Percentiles rank a stretch among this genome's conserved stretches.
phyloP scores from a whole-genome alignment of 2,113 vertebrate species.

The Triplophysa rosa region DNA sequence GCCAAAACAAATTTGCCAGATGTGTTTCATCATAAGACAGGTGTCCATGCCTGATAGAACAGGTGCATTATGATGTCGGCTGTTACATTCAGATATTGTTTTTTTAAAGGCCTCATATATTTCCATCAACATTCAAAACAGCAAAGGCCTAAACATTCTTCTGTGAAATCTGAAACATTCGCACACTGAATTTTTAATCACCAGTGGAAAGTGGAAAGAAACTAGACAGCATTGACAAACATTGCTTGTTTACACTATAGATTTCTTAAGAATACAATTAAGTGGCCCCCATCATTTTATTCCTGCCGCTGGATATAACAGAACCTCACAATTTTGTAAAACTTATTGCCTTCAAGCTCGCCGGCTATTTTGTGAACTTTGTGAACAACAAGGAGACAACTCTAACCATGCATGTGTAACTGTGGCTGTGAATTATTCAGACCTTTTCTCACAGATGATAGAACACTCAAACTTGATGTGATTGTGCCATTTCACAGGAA shows the following conservation, averaged over 20 bases:
- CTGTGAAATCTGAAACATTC: neutral
- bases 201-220: neutral
- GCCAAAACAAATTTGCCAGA: slow-evolving; percentile 22
- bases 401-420: slow-evolving; percentile 25
- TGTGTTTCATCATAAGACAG: slow-evolving; percentile 40
- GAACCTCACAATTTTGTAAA: neutral
- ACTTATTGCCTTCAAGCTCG: neutral
- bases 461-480: slow-evolving; percentile 1
- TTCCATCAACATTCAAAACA: neutral
- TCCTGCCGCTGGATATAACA: neutral
- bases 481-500: slow-evolving; percentile 1
- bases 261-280: too few relatives aligned
- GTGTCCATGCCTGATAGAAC: slow-evolving; percentile 29
- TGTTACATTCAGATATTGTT: slow-evolving; percentile 6
- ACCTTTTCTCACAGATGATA: slow-evolving; percentile 7
- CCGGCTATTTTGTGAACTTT: neutral
- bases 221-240: neutral
- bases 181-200: slow-evolving; percentile 9
- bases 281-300: too few relatives aligned
- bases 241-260: neutral
- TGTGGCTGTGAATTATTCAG: slow-evolving; percentile 44
- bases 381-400: slow-evolving; percentile 4
- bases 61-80: slow-evolving; percentile 27
- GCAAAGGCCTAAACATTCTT: neutral
- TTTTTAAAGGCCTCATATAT: slow-evolving; percentile 1